phyloP scores from a whole-genome alignment of 2,888 invertebrate genomes.

The Lucinisca nassula region DNA sequence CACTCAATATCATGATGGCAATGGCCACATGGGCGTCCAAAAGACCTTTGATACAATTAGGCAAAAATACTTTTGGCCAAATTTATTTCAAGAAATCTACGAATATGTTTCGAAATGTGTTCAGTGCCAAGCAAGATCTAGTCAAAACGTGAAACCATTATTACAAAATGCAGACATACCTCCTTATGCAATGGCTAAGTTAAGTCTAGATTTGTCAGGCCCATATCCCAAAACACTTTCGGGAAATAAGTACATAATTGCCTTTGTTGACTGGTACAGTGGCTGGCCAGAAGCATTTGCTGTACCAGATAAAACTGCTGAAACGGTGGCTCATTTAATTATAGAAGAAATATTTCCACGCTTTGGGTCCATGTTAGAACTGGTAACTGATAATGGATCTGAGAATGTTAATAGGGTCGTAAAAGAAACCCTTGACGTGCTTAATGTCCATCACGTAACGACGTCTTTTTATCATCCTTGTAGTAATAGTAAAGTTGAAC shows the following conservation, averaged over 20 bases:
- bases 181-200: conserved; percentile 27
- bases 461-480: too few species aligned
- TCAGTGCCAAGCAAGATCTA: conserved; percentile 4
- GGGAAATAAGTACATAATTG: conserved; percentile 34
- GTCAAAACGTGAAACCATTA: conserved; percentile 4
- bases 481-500: too few species aligned
- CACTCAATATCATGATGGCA: background rate
- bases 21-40: background rate
- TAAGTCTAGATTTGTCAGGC: conserved; percentile 38
- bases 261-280: conserved; percentile 6
- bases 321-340: too few species aligned
- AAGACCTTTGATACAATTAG: conserved; percentile 14
- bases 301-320: conserved; percentile 40
- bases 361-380: too few species aligned
- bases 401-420: too few species aligned
- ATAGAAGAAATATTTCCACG: too few species aligned
- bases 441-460: too few species aligned
- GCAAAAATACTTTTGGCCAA: conserved; percentile 30
- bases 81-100: conserved; percentile 19
- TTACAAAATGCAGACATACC: conserved; percentile 18
- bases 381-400: too few species aligned
- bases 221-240: conserved; percentile 33
- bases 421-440: too few species aligned
- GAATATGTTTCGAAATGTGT: conserved; percentile 16
- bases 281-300: conserved; percentile 39